phyloP scores from a whole-genome alignment of 2,797 vertebrate species.

The Spinus pinus region DNA sequence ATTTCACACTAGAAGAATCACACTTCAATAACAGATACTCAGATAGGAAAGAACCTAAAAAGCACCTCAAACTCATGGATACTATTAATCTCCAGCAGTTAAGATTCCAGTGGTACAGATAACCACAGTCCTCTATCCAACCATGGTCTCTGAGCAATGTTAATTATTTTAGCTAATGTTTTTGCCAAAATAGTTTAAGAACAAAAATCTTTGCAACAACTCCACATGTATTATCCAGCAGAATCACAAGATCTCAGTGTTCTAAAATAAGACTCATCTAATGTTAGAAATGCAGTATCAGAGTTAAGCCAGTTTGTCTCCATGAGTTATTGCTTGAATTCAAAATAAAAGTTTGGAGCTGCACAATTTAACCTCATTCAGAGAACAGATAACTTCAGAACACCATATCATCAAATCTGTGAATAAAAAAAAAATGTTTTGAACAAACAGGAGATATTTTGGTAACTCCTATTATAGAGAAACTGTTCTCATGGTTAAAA shows the following conservation, averaged over 20 bases:
- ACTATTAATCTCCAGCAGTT: background rate
- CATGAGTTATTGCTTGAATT: background rate
- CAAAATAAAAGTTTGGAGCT: background rate
- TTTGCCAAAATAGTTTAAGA: background rate
- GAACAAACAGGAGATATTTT: background rate
- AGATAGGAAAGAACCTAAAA: background rate
- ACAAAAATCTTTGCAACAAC: background rate
- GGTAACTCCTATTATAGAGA: background rate
- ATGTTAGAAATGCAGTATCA: slow-evolving; percentile 15
- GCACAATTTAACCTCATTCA: background rate
- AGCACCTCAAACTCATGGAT: background rate
- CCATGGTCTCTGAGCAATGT: background rate
- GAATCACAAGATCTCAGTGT: background rate
- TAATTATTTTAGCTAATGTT: background rate
- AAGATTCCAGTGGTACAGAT: background rate
- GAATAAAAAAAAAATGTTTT: background rate
- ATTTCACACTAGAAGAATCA: background rate
- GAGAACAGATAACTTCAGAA: background rate
- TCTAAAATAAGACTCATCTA: background rate
- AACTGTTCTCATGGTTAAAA: background rate
- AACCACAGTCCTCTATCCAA: background rate
- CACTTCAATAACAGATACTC: background rate
- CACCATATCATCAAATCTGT: background rate
- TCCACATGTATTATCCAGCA: background rate
- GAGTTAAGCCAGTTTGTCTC: background rate